Conservation (phyloP, 1,140 invertebrate genomes). For the Pseudoatta argentina region DNA sequence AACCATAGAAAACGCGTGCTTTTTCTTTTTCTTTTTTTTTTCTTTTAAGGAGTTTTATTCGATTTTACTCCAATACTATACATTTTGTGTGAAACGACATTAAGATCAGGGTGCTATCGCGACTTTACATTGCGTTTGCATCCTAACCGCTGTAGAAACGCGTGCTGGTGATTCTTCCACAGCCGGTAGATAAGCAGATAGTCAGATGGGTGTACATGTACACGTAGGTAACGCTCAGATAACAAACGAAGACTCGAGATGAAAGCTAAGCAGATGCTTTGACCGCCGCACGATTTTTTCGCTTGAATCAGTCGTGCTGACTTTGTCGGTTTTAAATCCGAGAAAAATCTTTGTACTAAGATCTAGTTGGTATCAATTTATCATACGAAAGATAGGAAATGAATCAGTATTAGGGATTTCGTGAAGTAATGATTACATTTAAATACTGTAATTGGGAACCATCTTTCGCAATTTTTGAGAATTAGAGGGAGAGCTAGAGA, state of each 20-base stretch:
- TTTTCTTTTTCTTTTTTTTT: background rate
- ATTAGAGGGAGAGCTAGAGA: background rate
- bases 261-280: slow-evolving; percentile 66
- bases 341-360: background rate
- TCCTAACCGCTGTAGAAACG: slow-evolving; percentile 72
- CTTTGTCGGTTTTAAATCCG: slow-evolving; percentile 46
- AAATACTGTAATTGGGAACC: background rate
- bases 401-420: background rate
- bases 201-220: slow-evolving; percentile 74
- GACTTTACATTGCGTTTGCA: slow-evolving; percentile 76
- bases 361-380: slow-evolving; percentile 14
- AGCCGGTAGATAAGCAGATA: slow-evolving; percentile 76
- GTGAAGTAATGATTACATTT: background rate
- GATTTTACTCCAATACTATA: background rate
- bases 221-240: slow-evolving; percentile 74
- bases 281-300: slow-evolving; percentile 43
- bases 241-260: slow-evolving; percentile 52
- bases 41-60: background rate
- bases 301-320: slow-evolving; percentile 44
- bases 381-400: slow-evolving; percentile 6
- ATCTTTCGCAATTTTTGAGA: background rate
- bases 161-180: slow-evolving; percentile 73
- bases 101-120: slow-evolving; percentile 70
- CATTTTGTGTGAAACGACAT: slow-evolving; percentile 27
- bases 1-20: no score